These are phyloP conservation scores for Synaphobranchus kaupii DNA, from an alignment of 2,797 vertebrate species.

Conservation along the genomic window DNA sequence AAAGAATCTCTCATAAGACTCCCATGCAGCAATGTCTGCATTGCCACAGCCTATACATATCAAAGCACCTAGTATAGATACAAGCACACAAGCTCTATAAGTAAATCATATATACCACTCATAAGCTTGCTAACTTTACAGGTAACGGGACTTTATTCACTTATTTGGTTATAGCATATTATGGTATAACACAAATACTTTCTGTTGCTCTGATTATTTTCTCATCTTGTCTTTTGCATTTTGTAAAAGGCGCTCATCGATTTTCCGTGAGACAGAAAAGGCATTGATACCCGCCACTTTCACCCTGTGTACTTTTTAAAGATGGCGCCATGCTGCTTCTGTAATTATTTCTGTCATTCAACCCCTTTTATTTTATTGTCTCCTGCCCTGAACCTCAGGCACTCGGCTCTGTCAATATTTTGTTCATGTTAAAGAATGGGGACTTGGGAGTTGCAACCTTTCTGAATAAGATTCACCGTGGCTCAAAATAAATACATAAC, in stretches of 20 bases:
- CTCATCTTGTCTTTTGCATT: background rate
- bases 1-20: background rate
- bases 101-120: background rate
- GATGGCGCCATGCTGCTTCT: background rate
- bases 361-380: background rate
- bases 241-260: background rate
- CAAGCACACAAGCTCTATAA: background rate
- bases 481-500: background rate
- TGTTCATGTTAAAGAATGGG: background rate
- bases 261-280: background rate
- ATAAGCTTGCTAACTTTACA: background rate
- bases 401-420: background rate
- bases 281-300: background rate
- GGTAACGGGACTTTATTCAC: background rate
- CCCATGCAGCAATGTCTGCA: background rate
- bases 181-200: background rate
- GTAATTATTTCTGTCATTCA: constrained; percentile 4
- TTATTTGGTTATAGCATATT: background rate
- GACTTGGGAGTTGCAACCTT: background rate
- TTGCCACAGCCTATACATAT: background rate
- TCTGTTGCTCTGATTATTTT: background rate
- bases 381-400: background rate
- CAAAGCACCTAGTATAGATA: background rate
- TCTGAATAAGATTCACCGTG: background rate
- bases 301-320: background rate